These are phyloP conservation scores for Dufourea novaeangliae DNA, from an alignment of 1,140 invertebrate species.

Conservation along the genomic window DNA sequence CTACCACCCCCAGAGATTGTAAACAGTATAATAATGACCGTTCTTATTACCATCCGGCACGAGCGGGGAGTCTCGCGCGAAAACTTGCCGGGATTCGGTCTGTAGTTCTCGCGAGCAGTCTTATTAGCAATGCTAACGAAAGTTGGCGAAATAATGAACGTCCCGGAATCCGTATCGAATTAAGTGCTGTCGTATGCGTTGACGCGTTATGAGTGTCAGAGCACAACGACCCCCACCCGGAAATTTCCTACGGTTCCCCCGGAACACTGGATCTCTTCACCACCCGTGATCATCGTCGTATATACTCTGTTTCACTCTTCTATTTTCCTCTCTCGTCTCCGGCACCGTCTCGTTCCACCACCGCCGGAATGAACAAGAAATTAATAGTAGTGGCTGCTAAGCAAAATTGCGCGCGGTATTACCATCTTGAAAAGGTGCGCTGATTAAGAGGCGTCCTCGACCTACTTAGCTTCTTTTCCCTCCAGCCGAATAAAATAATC, in stretches of 20 bases:
- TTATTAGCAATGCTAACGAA: constrained; percentile 68
- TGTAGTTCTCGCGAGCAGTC: constrained; percentile 36
- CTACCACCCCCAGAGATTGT: constrained; percentile 56
- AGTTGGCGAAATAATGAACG: constrained; percentile 63
- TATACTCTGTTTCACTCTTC: not conserved
- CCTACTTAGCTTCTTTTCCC: constrained; percentile 36
- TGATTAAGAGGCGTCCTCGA: constrained; percentile 46
- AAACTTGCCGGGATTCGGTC: constrained; percentile 45
- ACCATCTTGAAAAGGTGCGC: constrained; percentile 45
- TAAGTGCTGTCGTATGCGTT: constrained; percentile 51
- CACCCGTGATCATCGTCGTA: too few relatives aligned
- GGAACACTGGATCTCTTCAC: not conserved
- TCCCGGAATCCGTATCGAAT: constrained; percentile 58
- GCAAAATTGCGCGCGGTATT: constrained; percentile 45
- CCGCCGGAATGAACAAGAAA: constrained; percentile 43
- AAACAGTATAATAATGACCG: constrained; percentile 65
- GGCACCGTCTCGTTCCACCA: not conserved
- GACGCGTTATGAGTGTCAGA: constrained; percentile 43
- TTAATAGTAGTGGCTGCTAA: constrained; percentile 40
- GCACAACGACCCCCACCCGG: too few relatives aligned
- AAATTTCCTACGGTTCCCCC: constrained; percentile 28
- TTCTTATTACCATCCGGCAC: constrained; percentile 59
- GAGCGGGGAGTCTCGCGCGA: constrained; percentile 45
- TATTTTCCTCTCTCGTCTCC: not conserved
- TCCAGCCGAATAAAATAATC: constrained; percentile 40